These are phyloP conservation scores for silkworm (Bombyx mori) DNA, from an alignment of 1,140 invertebrate species.

Conservation along the genomic window ASM3026992v2 NC_085110.1:13653501-13654000, in stretches of 20 bases:
- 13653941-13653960: slow-evolving; percentile 78
- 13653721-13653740: slow-evolving; percentile 73
- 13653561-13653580: slow-evolving; percentile 48
- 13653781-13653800: slow-evolving; percentile 74
- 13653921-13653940: slow-evolving; percentile 78
- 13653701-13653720: slow-evolving; percentile 53
- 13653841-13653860: slow-evolving; percentile 74
- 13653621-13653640: slow-evolving; percentile 79
- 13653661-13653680: slow-evolving; percentile 74
- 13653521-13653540: slow-evolving; percentile 83
- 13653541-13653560: slow-evolving; percentile 72
- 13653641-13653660: slow-evolving; percentile 75
- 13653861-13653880: slow-evolving; percentile 47
- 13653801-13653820: slow-evolving; percentile 73
- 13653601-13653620: slow-evolving; percentile 69
- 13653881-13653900: slow-evolving; percentile 70
- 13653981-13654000: slow-evolving; percentile 88
- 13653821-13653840: slow-evolving; percentile 85
- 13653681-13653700: slow-evolving; percentile 77
- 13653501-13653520: slow-evolving; percentile 81
- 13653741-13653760: slow-evolving; percentile 67
- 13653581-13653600: slow-evolving; percentile 60
- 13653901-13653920: slow-evolving; percentile 63
- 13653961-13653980: slow-evolving; percentile 72
- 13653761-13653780: slow-evolving; percentile 82